Evolutionary conservation across 2,797 vertebrate genomes (phyloP).

Genomic region (Ptychadena robeensis): DNA sequence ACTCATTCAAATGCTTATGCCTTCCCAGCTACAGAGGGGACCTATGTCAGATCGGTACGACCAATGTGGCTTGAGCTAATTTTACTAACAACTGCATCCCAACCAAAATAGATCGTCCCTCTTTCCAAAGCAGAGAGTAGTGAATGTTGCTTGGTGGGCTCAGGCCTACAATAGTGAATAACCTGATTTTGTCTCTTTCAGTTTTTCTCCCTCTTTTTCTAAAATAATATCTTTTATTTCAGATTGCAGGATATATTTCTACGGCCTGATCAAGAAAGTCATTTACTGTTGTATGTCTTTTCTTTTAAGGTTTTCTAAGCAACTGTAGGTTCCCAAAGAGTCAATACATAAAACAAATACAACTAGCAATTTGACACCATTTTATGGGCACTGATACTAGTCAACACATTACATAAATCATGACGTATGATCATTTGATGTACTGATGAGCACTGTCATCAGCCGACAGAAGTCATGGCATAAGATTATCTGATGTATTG

Average conservation of each 20-base stretch:
- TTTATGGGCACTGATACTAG: too few species aligned
- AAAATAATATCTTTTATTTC: constrained; percentile 39
- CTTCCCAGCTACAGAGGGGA: constrained; percentile 98
- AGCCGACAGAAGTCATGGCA: too few species aligned
- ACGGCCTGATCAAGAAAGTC: neutral
- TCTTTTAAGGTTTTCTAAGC: constrained; percentile 19
- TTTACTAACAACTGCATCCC: constrained; percentile 79
- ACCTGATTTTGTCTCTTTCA: constrained; percentile 42
- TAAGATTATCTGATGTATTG: too few species aligned
- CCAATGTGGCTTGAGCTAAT: constrained; percentile 89
- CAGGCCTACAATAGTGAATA: constrained; percentile 52
- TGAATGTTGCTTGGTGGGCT: constrained; percentile 59
- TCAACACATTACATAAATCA: too few species aligned
- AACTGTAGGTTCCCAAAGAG: constrained; percentile 43
- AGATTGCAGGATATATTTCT: constrained; percentile 16
- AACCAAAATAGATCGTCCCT: constrained; percentile 64
- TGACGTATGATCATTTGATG: too few species aligned
- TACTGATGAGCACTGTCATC: too few species aligned
- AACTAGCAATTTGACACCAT: too few species aligned
- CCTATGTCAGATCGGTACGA: constrained; percentile 95
- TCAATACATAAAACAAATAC: neutral
- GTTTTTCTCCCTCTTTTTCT: constrained; percentile 28
- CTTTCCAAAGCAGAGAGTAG: constrained; percentile 45
- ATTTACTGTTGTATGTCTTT: constrained; percentile 6
- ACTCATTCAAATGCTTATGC: constrained; percentile 99